Conservation (phyloP, 1,140 invertebrate genomes). For the Gerris buenoi region DNA sequence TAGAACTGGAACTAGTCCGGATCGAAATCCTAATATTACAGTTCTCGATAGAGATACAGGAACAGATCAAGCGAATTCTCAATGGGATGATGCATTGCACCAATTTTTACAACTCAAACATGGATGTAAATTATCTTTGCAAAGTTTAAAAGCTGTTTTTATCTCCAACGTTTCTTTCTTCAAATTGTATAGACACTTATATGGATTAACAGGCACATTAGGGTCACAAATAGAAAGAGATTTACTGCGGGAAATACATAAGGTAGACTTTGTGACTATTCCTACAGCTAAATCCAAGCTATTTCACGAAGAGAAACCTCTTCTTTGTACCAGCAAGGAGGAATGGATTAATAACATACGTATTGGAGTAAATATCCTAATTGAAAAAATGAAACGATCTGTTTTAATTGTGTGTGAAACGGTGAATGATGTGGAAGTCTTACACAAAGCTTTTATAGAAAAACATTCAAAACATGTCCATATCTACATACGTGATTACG, state of each 20-base stretch:
- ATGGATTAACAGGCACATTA: conserved; percentile 30
- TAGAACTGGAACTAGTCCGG: too few species aligned
- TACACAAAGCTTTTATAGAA: too few species aligned
- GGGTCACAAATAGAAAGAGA: conserved; percentile 24
- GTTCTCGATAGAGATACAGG: conserved; percentile 31
- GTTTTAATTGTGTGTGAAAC: too few species aligned
- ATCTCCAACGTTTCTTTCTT: conserved; percentile 31
- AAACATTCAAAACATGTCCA: too few species aligned
- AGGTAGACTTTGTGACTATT: neutral
- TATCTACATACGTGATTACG: too few species aligned
- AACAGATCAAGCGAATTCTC: conserved; percentile 26
- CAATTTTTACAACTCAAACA: conserved; percentile 33
- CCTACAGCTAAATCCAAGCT: neutral
- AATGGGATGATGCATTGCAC: conserved; percentile 30
- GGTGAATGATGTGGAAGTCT: too few species aligned
- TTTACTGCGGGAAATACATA: conserved; percentile 22
- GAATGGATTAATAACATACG: too few species aligned
- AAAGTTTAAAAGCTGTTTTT: conserved; percentile 29
- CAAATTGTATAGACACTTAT: conserved; percentile 26
- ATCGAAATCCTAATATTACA: conserved; percentile 22
- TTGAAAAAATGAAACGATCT: too few species aligned
- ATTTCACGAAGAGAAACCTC: neutral
- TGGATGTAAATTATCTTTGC: conserved; percentile 26
- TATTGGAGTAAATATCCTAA: too few species aligned
- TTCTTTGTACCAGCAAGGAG: neutral